Evolutionary conservation across 2,797 vertebrate species (phyloP), one percentile per base, ranked within the genome.

Genomic region (Hephaestus fuliginosus): DNA sequence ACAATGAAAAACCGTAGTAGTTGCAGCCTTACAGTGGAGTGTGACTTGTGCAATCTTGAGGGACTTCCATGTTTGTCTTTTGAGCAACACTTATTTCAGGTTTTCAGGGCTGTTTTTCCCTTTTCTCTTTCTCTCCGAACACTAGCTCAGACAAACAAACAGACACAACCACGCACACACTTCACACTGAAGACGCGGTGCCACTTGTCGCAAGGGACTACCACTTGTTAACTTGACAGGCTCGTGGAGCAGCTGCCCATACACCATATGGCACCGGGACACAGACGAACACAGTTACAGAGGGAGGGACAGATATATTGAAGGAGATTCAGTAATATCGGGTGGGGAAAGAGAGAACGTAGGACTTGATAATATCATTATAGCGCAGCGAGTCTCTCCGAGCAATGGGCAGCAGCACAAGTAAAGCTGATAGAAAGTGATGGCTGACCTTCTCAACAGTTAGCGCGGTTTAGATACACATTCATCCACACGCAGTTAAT

Each of bases 361-460:
- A 64, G 62, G 49, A 58, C 78, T 86, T 49, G 22, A 86, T 85
- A 46, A 78, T 76, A 2, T 80, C 36, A 58, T 80, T 76, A 76
- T 48, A 78, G 61, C 74, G 48, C 61, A 43, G 48, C 1, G n/a
- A 76, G 67, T 68, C 62, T 76, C 79, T 78, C 70, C 20, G 57
- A 44, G 76, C 41, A 63, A 75, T 67, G 71, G 58, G 62, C 89
- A 81, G 84, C 72, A 13, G 80, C 67, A 76, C 66, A 52, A 56
- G 71, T 74, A 82, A 80, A 76, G 81, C 81, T 92, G 86, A 93
- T 90, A 67, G 76, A 89, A 89, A 65, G 80, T 84, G 91, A 92
- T 89, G 86, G 70, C 78, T 93, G 91, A 93, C 92, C 92, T 93
- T 92, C 87, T 90, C 80, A 14, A 66, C 86, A 80, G 88, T 88